Percentiles rank a stretch among this genome's conserved stretches.
These are phyloP conservation scores for Verasper variegatus DNA, from an alignment of 2,113 vertebrate genomes.

Conservation along the genomic window DNA sequence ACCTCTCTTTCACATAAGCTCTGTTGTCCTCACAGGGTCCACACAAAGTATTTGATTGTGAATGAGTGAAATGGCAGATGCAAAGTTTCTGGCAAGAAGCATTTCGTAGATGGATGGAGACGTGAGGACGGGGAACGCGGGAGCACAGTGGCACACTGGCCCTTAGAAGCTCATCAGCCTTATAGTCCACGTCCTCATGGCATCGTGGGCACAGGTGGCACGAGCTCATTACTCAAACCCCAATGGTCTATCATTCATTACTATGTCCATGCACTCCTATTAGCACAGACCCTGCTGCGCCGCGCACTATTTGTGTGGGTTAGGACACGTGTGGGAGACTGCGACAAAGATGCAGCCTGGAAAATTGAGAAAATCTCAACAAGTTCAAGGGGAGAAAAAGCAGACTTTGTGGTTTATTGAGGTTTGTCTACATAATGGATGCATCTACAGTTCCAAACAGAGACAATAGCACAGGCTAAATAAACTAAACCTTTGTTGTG, in stretches of 20 bases:
- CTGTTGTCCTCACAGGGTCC: conserved; percentile 1
- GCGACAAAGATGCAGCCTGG: background rate
- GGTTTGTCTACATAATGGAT: background rate
- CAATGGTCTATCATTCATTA: conserved; percentile 32
- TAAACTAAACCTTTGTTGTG: conserved; percentile 8
- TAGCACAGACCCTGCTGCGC: conserved; percentile 50
- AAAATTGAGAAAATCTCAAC: background rate
- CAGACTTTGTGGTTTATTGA: background rate
- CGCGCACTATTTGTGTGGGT: conserved; percentile 25
- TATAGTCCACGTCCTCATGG: conserved; percentile 21
- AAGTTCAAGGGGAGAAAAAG: background rate
- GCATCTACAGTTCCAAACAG: background rate
- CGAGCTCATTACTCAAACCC: conserved; percentile 62
- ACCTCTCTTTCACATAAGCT: conserved; percentile 11
- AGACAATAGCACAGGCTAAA: background rate
- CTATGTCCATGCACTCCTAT: conserved; percentile 21
- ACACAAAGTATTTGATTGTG: conserved; percentile 1
- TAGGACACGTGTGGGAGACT: conserved; percentile 34
- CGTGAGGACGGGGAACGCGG: background rate
- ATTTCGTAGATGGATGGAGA: conserved; percentile 29
- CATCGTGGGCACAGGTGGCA: conserved; percentile 62
- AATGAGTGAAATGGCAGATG: conserved; percentile 21
- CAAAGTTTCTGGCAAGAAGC: conserved; percentile 1
- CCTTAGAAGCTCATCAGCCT: conserved; percentile 45
- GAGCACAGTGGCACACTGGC: conserved; percentile 10